Percentiles rank a stretch among this genome's conserved stretches.
Conservation (phyloP, 2,797 vertebrate genomes). For the Micrastur ruficollis region DNA sequence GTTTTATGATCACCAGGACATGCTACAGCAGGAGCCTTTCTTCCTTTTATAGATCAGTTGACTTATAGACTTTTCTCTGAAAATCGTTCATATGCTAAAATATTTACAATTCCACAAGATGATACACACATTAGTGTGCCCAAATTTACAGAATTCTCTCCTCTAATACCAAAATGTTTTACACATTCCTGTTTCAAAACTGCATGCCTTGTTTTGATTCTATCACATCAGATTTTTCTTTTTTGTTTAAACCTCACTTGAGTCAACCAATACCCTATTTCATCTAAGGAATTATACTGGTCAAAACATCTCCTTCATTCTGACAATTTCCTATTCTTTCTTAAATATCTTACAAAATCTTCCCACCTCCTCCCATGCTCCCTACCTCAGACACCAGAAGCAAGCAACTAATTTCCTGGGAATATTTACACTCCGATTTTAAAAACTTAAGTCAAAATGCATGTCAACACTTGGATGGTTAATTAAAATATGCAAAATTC, state of each 20-base stretch:
- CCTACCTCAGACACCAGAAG: not conserved
- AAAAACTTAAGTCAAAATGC: not conserved
- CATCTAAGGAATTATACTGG: not conserved
- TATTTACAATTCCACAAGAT: not conserved
- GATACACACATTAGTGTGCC: not conserved
- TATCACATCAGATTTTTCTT: not conserved
- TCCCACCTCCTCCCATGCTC: not conserved
- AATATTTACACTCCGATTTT: not conserved
- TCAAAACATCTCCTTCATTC: not conserved
- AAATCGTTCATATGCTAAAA: not conserved
- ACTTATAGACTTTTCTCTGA: not conserved
- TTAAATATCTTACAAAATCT: not conserved
- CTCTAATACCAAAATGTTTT: not conserved
- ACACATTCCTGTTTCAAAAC: not conserved
- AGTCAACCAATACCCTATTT: not conserved
- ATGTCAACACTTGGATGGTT: not conserved
- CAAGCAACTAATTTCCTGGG: not conserved
- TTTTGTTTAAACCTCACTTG: not conserved
- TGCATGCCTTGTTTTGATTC: not conserved
- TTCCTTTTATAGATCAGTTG: not conserved
- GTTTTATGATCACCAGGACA: not conserved
- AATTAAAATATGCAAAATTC: conserved; percentile 25
- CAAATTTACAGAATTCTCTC: not conserved
- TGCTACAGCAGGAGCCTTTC: not conserved
- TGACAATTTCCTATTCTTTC: not conserved